These are phyloP conservation scores for Notarius lentiginosus DNA, from an alignment of 2,113 vertebrate species.

Conservation along the genomic window DNA sequence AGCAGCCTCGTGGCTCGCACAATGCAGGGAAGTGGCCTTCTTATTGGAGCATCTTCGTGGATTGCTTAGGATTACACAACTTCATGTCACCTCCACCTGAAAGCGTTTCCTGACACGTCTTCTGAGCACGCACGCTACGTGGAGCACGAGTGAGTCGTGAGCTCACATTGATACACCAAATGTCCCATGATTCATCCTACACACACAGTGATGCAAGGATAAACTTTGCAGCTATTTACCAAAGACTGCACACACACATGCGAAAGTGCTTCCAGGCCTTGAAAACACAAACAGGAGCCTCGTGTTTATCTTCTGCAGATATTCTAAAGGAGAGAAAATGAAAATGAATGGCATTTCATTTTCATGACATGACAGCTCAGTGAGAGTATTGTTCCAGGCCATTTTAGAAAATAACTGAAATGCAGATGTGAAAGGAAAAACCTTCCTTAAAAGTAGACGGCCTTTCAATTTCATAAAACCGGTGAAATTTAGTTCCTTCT, in stretches of 20 bases:
- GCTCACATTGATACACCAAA: slow-evolving; percentile 37
- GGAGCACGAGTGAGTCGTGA: slow-evolving; percentile 38
- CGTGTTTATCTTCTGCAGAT: slow-evolving; percentile 11
- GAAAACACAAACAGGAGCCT: background rate
- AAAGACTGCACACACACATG: slow-evolving; percentile 33
- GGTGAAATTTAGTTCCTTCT: too few relatives aligned
- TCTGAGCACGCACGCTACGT: slow-evolving; percentile 4
- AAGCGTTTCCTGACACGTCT: background rate
- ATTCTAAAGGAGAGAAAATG: background rate
- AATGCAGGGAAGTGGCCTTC: background rate
- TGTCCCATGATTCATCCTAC: slow-evolving; percentile 33
- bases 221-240: slow-evolving; percentile 53
- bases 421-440: too few relatives aligned
- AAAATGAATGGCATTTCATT: background rate
- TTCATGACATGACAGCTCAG: background rate
- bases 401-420: background rate
- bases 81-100: slow-evolving; percentile 2
- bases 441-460: too few relatives aligned
- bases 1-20: background rate
- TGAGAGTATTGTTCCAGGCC: background rate
- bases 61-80: background rate
- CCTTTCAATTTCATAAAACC: too few relatives aligned
- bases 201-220: slow-evolving; percentile 40
- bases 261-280: slow-evolving; percentile 50
- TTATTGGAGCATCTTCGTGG: background rate